Evolutionary conservation across 2,888 invertebrate genomes (phyloP).

Genomic region (Allygus modestus): DNA sequence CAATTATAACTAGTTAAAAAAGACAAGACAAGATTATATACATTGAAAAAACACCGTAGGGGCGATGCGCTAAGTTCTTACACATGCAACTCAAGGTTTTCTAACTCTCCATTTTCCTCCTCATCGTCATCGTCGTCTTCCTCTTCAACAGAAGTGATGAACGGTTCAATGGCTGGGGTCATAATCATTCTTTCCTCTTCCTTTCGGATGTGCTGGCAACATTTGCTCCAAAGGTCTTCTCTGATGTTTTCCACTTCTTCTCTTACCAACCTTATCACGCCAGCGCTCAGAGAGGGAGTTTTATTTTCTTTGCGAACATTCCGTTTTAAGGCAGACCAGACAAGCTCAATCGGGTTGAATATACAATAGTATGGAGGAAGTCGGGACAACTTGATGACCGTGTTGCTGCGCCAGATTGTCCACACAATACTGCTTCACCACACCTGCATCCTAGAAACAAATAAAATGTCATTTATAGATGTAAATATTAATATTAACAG

Average conservation of each 20-base stretch:
- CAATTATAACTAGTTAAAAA: background rate
- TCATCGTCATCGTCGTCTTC: slow-evolving; percentile 28
- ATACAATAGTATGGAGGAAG: background rate
- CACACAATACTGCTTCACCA: background rate
- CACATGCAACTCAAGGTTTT: background rate
- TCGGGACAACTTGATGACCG: background rate
- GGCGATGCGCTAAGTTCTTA: background rate
- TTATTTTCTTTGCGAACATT: slow-evolving; percentile 33
- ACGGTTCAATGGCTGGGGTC: slow-evolving; percentile 35
- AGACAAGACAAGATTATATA: background rate
- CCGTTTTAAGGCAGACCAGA: background rate
- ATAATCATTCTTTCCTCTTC: background rate
- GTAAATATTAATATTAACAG: too few species aligned
- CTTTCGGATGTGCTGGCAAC: slow-evolving; percentile 22
- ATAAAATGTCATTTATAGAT: too few species aligned
- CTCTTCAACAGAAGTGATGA: background rate
- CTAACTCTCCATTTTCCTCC: background rate
- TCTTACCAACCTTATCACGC: background rate
- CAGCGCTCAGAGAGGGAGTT: background rate
- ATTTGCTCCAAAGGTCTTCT: slow-evolving; percentile 24
- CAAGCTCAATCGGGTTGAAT: slow-evolving; percentile 8
- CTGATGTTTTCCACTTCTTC: slow-evolving; percentile 25
- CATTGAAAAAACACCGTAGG: background rate
- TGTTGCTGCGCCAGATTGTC: background rate
- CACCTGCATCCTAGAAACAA: background rate